phyloP scores from a whole-genome alignment of 2,797 vertebrate species.

The Takifugu ocellatus region DNA sequence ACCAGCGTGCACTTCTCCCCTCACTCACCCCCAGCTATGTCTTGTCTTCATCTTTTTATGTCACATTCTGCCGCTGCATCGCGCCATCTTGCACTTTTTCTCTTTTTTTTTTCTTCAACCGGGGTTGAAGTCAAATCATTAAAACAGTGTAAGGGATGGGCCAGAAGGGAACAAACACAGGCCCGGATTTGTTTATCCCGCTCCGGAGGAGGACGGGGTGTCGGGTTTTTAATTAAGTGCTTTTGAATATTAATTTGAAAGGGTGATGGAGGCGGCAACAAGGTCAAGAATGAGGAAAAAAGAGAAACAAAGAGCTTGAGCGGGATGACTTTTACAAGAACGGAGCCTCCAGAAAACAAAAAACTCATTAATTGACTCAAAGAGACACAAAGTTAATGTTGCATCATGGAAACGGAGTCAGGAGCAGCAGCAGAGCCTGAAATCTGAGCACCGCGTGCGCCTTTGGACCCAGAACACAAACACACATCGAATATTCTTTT shows the following conservation, averaged over 20 bases:
- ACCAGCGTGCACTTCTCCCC: conserved; percentile 49
- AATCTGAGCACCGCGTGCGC: too few relatives aligned
- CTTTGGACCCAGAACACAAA: too few relatives aligned
- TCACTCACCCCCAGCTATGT: conserved; percentile 74
- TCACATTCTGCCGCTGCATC: conserved; percentile 72
- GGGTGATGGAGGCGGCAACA: conserved; percentile 75
- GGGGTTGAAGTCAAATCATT: conserved; percentile 76
- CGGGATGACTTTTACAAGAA: conserved; percentile 69
- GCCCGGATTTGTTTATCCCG: conserved; percentile 72
- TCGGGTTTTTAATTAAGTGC: conserved; percentile 72
- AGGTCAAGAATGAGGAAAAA: conserved; percentile 69
- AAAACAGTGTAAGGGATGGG: conserved; percentile 70
- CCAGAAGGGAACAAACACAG: conserved; percentile 78
- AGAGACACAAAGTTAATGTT: conserved; percentile 52
- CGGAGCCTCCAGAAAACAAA: conserved; percentile 72
- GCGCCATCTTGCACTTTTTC: conserved; percentile 51
- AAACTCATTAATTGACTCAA: conserved; percentile 71
- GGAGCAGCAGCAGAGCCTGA: too few relatives aligned
- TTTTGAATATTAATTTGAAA: conserved; percentile 78
- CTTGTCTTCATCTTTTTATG: conserved; percentile 77
- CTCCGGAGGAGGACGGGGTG: conserved; percentile 66
- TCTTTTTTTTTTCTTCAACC: conserved; percentile 20
- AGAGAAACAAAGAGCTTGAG: conserved; percentile 66
- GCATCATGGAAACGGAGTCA: conserved; percentile 55
- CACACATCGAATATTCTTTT: too few relatives aligned